These are phyloP conservation scores for Picathartes gymnocephalus DNA, from an alignment of 2,113 vertebrate genomes.

Conservation along the genomic window DNA sequence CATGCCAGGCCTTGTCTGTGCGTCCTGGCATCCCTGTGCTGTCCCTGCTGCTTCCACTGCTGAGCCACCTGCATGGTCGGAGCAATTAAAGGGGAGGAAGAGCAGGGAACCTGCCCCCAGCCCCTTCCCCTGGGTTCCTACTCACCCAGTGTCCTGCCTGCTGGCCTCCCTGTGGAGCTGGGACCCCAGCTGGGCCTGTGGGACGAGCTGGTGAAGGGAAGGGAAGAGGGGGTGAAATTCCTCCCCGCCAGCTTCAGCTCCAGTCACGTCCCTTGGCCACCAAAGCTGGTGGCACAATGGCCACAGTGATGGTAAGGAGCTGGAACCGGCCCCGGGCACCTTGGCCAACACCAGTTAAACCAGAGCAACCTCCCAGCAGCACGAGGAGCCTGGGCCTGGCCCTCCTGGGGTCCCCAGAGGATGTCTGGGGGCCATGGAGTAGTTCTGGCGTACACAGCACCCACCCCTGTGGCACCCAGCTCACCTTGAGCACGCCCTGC, in stretches of 20 bases:
- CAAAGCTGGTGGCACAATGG: neutral
- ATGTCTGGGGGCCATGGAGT: neutral
- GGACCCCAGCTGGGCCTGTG: conserved; percentile 55
- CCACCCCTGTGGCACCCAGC: neutral
- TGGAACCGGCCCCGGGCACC: rapidly evolving
- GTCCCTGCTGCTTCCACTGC: neutral
- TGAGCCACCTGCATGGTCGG: neutral
- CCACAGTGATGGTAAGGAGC: neutral
- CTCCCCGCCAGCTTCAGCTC: neutral
- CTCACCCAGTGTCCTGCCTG: neutral
- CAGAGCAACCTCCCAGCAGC: rapidly evolving
- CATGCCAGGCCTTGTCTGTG: neutral
- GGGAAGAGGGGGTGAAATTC: neutral
- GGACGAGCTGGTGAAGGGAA: conserved; percentile 49
- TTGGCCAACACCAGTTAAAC: neutral
- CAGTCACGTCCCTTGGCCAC: rapidly evolving
- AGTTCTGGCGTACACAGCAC: neutral
- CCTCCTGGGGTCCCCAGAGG: no score
- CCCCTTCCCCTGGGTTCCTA: neutral
- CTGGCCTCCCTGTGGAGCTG: rapidly evolving
- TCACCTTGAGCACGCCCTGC: conserved; percentile 66
- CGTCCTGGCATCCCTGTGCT: rapidly evolving
- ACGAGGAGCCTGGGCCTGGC: neutral
- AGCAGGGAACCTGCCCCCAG: neutral
- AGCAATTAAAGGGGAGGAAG: neutral